Conservation (phyloP, 2,113 vertebrate species). For the Leiothrix lutea region DNA sequence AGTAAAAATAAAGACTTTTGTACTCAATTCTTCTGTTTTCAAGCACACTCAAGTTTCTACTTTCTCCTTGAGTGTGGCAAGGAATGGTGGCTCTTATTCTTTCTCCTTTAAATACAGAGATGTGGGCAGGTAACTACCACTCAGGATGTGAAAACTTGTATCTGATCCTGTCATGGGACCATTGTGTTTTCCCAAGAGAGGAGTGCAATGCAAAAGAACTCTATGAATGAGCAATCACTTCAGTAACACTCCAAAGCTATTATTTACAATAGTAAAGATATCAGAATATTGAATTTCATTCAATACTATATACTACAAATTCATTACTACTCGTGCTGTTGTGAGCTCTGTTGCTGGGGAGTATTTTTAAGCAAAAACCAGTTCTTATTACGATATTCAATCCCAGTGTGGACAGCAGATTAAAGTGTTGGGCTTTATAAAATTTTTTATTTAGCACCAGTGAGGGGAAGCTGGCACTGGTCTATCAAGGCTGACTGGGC, state of each 20-base stretch:
- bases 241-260: not conserved
- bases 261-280: not conserved
- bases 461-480: not conserved
- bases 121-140: not conserved
- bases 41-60: not conserved
- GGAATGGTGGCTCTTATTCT: not conserved
- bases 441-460: not conserved
- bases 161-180: not conserved
- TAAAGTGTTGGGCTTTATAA: not conserved
- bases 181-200: not conserved
- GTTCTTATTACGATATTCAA: not conserved
- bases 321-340: fast-evolving
- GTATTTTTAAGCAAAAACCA: not conserved
- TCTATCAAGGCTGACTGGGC: not conserved
- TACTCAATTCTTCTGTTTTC: not conserved
- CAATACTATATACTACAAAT: too few species aligned
- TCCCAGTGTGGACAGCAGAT: not conserved
- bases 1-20: not conserved
- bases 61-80: not conserved
- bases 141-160: fast-evolving
- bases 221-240: fast-evolving
- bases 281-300: not conserved
- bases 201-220: not conserved
- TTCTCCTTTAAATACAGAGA: not conserved
- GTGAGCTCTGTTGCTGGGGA: fast-evolving